phyloP scores from a whole-genome alignment of 2,113 vertebrate species.

The Ondatra zibethicus region DNA sequence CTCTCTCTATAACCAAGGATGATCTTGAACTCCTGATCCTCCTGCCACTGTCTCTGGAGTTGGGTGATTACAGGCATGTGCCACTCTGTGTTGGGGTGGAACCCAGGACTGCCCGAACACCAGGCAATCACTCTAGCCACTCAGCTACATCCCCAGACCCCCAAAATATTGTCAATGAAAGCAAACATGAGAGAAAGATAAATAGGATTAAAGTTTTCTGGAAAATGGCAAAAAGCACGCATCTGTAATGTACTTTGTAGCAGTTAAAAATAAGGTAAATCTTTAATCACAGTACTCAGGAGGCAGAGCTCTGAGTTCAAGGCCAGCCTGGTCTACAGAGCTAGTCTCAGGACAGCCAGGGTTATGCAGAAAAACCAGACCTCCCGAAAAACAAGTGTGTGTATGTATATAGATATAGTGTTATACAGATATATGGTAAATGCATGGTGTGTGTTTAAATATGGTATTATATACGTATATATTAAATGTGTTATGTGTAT shows the following conservation, averaged over 20 bases:
- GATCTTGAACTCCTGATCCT: background rate
- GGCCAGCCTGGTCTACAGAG: too few relatives aligned
- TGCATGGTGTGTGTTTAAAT: too few relatives aligned
- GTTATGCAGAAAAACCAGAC: too few relatives aligned
- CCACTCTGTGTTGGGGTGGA: background rate
- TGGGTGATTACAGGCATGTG: background rate
- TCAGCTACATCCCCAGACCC: background rate
- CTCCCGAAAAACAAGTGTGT: too few relatives aligned
- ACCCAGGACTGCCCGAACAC: background rate
- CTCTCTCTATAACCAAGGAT: background rate
- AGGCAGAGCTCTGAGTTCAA: too few relatives aligned
- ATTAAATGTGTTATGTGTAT: too few relatives aligned
- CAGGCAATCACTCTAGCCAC: background rate
- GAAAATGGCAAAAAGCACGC: background rate
- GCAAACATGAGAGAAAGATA: background rate
- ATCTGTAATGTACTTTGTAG: conserved; percentile 7
- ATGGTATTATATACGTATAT: too few relatives aligned
- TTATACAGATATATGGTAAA: too few relatives aligned
- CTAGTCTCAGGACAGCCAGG: too few relatives aligned
- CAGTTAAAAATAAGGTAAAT: background rate
- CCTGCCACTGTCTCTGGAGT: background rate
- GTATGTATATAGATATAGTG: too few relatives aligned
- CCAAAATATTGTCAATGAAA: background rate
- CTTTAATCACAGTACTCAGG: background rate
- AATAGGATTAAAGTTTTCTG: background rate